These are phyloP conservation scores for Dryobates pubescens DNA, from an alignment of 2,797 vertebrate species.

Conservation along the genomic window DNA sequence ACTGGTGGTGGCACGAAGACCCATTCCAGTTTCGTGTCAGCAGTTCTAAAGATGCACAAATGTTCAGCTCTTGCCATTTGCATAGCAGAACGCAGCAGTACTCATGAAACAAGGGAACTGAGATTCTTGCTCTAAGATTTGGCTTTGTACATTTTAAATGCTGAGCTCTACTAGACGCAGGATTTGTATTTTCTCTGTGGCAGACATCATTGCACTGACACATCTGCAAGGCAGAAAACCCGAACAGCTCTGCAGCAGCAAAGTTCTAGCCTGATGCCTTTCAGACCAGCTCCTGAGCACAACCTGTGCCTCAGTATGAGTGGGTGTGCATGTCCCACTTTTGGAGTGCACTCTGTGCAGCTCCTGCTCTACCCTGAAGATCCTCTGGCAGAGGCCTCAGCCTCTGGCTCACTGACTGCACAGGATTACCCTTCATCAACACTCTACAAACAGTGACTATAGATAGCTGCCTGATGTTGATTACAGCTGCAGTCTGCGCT, in stretches of 20 bases:
- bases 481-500: background rate
- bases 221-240: background rate
- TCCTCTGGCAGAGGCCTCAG: background rate
- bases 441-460: background rate
- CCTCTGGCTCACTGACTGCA: background rate
- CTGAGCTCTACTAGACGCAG: background rate
- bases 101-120: background rate
- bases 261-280: background rate
- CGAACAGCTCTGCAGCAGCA: background rate
- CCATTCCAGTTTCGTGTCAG: background rate
- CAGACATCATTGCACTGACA: background rate
- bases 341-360: background rate
- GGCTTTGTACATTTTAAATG: background rate
- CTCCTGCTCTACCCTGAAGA: background rate
- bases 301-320: background rate
- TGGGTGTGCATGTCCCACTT: background rate
- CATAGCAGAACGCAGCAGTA: rapidly evolving
- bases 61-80: background rate
- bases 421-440: background rate
- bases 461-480: background rate
- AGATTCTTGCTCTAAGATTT: background rate
- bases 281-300: background rate
- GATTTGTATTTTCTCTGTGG: background rate
- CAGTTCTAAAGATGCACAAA: background rate
- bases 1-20: background rate